These are phyloP conservation scores for Amphipyra berbera DNA, from an alignment of 2,888 invertebrate species.

Conservation along the genomic window DNA sequence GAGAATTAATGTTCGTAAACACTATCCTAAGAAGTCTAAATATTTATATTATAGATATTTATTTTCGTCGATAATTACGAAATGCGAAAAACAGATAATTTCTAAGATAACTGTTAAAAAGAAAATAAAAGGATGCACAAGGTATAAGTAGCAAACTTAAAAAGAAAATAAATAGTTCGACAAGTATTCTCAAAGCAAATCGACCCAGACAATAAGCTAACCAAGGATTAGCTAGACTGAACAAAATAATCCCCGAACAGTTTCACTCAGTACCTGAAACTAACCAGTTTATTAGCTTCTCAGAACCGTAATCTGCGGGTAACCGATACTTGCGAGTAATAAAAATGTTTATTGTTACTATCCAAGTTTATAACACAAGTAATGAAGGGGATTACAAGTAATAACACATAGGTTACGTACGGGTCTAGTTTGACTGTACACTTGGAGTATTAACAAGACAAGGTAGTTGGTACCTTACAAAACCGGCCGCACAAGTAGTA, in stretches of 20 bases:
- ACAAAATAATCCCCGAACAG: conserved; percentile 19
- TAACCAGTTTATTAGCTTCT: conserved; percentile 10
- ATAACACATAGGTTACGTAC: conserved; percentile 39
- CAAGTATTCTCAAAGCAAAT: background rate
- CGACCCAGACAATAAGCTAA: background rate
- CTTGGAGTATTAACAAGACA: conserved; percentile 19
- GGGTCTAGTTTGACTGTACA: conserved; percentile 8
- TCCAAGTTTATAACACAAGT: conserved; percentile 49
- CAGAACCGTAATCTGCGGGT: conserved; percentile 15
- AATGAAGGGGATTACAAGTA: conserved; percentile 55
- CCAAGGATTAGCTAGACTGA: conserved; percentile 13
- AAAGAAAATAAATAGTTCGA: background rate
- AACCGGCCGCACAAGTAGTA: too few species aligned
- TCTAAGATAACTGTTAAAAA: too few species aligned
- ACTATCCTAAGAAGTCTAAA: too few species aligned
- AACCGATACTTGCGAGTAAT: conserved; percentile 22
- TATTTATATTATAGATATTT: too few species aligned
- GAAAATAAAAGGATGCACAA: too few species aligned
- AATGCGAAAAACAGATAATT: too few species aligned
- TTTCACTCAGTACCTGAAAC: conserved; percentile 6
- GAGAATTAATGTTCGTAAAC: too few species aligned
- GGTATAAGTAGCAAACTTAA: too few species aligned
- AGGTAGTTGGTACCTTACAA: background rate
- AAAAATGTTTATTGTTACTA: conserved; percentile 51
- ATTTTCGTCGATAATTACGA: too few species aligned